Evolutionary conservation across 2,888 invertebrate genomes (phyloP).

Genomic region (Hydriomena furcata): DNA sequence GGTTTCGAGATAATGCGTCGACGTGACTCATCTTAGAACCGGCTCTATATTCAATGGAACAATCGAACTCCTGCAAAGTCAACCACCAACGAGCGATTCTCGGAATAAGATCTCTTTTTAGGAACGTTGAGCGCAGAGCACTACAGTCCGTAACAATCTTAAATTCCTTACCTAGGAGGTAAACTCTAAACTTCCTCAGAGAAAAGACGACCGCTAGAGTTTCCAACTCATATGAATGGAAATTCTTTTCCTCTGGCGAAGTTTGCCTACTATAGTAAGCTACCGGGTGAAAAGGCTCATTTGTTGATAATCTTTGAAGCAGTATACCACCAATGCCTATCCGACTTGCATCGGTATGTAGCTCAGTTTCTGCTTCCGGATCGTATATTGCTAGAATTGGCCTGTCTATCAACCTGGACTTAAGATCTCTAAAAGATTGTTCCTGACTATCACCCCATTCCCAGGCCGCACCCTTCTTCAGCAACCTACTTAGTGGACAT

Average conservation of each 20-base stretch:
- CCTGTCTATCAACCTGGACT: neutral
- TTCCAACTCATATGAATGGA: conserved; percentile 7
- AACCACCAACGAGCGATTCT: conserved; percentile 9
- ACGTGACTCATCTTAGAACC: conserved; percentile 3
- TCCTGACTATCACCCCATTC: neutral
- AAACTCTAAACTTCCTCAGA: conserved; percentile 3
- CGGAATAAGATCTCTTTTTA: conserved; percentile 5
- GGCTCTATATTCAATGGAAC: conserved; percentile 4
- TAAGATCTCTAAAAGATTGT: neutral
- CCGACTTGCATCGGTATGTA: conserved; percentile 4
- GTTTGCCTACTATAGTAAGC: conserved; percentile 12
- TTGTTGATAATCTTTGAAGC: neutral
- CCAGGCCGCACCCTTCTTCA: neutral
- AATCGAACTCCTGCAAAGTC: conserved; percentile 2
- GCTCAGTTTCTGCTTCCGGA: neutral
- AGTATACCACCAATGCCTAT: neutral
- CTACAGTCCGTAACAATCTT: conserved; percentile 9
- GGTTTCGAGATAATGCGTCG: conserved; percentile 8
- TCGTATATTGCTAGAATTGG: conserved; percentile 3
- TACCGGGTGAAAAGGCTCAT: neutral
- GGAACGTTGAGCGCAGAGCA: conserved; percentile 1
- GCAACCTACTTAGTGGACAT: neutral
- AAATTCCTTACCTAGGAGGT: conserved; percentile 5
- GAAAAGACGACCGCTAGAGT: conserved; percentile 7
- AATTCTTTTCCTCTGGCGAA: neutral